These are phyloP conservation scores for Halcyon leucocephala DNA, from an alignment of 2,797 vertebrate genomes.

Conservation along the genomic window DNA sequence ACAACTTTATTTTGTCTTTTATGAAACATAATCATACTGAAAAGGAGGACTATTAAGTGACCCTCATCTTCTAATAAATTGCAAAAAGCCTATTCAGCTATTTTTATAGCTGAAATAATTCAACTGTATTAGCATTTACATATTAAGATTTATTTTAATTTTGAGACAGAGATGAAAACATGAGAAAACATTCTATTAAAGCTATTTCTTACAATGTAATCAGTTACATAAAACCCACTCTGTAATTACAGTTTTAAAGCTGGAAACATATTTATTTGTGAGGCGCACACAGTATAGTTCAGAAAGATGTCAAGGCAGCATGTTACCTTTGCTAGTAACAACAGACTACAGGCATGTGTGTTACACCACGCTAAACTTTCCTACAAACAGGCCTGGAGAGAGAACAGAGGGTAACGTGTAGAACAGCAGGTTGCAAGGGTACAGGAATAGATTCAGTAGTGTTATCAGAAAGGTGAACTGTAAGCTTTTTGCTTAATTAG, in stretches of 20 bases:
- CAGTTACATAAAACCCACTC: conserved; percentile 41
- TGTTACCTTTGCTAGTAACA: background rate
- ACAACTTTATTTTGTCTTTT: conserved; percentile 3
- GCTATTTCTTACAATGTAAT: conserved; percentile 46
- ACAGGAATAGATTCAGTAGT: background rate
- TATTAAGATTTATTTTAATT: conserved; percentile 48
- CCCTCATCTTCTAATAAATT: conserved; percentile 30
- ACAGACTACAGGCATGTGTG: background rate
- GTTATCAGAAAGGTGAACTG: background rate
- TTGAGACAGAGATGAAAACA: conserved; percentile 39
- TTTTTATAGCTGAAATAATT: conserved; percentile 45
- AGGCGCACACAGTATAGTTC: background rate
- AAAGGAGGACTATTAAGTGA: conserved; percentile 14
- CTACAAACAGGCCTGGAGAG: background rate
- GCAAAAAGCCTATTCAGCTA: conserved; percentile 18
- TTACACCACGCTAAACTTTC: background rate
- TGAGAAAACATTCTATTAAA: conserved; percentile 57
- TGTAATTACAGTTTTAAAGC: conserved; percentile 48
- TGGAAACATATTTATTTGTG: conserved; percentile 47
- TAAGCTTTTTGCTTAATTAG: background rate
- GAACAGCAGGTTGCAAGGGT: background rate
- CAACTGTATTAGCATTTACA: background rate
- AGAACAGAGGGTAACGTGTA: background rate
- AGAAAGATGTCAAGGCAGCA: background rate
- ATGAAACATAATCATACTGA: conserved; percentile 14